Base-by-base conservation (phyloP, 1,140 invertebrate species). In the Tetramorium parvispinum region DNA sequence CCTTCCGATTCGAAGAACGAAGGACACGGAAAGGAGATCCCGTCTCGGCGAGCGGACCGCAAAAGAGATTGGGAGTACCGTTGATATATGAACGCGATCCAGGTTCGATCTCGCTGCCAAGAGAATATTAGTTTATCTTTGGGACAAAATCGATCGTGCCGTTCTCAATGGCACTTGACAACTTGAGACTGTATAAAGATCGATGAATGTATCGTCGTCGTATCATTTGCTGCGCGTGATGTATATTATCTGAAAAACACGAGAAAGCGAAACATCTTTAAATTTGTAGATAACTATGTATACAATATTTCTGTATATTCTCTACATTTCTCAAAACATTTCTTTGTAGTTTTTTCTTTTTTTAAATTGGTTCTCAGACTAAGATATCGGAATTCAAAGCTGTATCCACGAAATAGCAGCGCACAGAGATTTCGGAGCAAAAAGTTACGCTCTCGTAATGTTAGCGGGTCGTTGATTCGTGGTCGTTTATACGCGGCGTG, bases 1-100 rank as follows among this genome's bases (percentile, higher is more conserved):
- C 79, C 88, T 89, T 59, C 85, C 75, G 82, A 46, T 59, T 73
- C 71, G 59, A 68, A 65, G 40, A 87, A 79, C 85, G 88, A 87
- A 89, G 71, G 88, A 87, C 88, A 75, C 81, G 61, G 43, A 82
- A 86, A 65, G 65, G 78, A 87, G 88, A 90, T 90, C 86, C 75
- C 85, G 85, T 90, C 88, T 89, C 18, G 75, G 75, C 75, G 68
- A 73, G 76, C 53, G 63, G 66, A 82, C 77, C 85, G 85, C 61
- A 79, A 85, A 85, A 59, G 85, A 79, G 85, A 79, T 83, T 75
- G 79, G 40, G 68, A 61, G 53, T 75, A 83, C 40, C 68, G 68
- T 83, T 83, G 79, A 83, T 83, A 75, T 83, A 83, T 83, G 79
- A 83, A 75, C 27, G 79, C 55, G 68, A 83, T 83, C 16, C 53